These are phyloP conservation scores for Intellagama lesueurii DNA, from an alignment of 2,797 vertebrate species.

Conservation along the genomic window DNA sequence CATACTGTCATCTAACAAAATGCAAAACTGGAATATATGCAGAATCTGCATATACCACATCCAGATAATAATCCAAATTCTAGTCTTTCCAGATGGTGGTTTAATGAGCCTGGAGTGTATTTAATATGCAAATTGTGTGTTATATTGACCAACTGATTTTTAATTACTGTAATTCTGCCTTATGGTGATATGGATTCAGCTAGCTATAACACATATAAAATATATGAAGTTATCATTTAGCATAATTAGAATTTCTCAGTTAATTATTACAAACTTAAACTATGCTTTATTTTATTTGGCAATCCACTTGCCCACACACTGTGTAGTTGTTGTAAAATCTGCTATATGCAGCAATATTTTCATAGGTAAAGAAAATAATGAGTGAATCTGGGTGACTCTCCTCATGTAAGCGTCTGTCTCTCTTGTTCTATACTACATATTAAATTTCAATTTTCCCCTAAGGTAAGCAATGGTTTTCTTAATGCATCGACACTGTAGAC, in stretches of 20 bases:
- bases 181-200: conserved; percentile 66
- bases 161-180: conserved; percentile 67
- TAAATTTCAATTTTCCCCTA: conserved; percentile 35
- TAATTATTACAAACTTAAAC: conserved; percentile 56
- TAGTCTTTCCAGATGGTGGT: conserved; percentile 54
- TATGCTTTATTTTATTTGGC: conserved; percentile 40
- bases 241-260: conserved; percentile 63
- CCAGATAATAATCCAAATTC: conserved; percentile 20
- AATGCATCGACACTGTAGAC: conserved; percentile 42
- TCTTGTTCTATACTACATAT: conserved; percentile 32
- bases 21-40: not conserved
- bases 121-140: conserved; percentile 69
- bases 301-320: conserved; percentile 21
- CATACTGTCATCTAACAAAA: conserved; percentile 12
- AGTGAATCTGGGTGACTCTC: conserved; percentile 23
- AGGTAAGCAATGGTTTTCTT: conserved; percentile 35
- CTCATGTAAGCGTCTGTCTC: not conserved
- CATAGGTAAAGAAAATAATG: conserved; percentile 32
- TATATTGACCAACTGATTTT: conserved; percentile 72
- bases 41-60: conserved; percentile 40
- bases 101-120: conserved; percentile 53
- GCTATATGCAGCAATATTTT: conserved; percentile 28
- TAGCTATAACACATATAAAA: conserved; percentile 60
- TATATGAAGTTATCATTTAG: conserved; percentile 41
- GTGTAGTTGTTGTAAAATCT: conserved; percentile 41